Base-by-base conservation (phyloP, 35 echinoderm and acorn worm species). In the Anneissia japonica region DNA sequence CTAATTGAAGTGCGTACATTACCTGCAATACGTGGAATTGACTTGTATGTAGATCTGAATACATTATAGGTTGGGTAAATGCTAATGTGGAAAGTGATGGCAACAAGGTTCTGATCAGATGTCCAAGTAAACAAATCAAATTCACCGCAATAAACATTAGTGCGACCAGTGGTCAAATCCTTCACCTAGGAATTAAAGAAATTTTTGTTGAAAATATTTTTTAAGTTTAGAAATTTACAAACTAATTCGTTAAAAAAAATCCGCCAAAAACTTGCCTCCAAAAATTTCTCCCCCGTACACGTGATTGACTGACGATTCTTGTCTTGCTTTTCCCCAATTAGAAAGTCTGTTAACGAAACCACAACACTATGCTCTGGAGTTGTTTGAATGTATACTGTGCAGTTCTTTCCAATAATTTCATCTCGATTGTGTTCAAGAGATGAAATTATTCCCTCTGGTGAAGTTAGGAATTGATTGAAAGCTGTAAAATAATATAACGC, bases 61-160 rank as follows among this genome's bases (percentile, higher is more conserved):
- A 64, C 51, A 64, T 64, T 64, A 23, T 64, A 64, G 5, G 51
- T 64, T 2, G 51, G 51, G 26, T 16, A 64, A 2, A 23, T 64
- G 19, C 21, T 64, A 45, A 46, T 43, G 17, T 13, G 39, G 39
- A 82, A 82, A 0, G 41, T 32, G 41, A 82, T 43, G 3, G 30
- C 36, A 12, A 82, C 80, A 38, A 82, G 36, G n/a, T 82, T 82
- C 11, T 32, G 4, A 31, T 82, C 80, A 6, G 80, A 82, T 45
- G 80, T 82, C 80, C 80, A 82, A 19, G 80, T 39, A 82, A 82
- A 82, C 28, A 82, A 43, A 46, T 82, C 80, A 17, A 46, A 82
- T 43, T 82, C 36, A 46, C 80, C 80, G n/a, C 80, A 82, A 31
- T 39, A 82, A 10, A 43, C 41, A 46, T 38, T 43, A 0, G 30